phyloP scores from a whole-genome alignment of 64 coral and sea anemone genomes.

The Stichodactyla mertensii region DNA sequence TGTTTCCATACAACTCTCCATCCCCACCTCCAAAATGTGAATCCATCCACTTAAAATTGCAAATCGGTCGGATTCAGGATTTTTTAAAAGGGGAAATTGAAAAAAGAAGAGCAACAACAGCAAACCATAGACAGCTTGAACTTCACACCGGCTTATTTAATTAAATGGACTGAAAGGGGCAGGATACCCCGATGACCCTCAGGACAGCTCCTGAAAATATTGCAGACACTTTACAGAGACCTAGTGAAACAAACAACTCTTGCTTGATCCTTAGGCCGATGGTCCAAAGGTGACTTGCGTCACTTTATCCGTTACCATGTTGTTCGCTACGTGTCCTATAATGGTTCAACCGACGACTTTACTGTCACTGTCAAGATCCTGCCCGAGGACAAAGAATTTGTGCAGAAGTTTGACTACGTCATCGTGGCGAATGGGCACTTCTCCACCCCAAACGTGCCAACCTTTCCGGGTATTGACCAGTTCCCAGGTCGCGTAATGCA shows the following conservation, averaged over 20 bases:
- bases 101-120: too few relatives aligned
- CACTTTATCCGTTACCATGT: slow-evolving; percentile 36
- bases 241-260: neutral
- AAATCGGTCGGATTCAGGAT: too few relatives aligned
- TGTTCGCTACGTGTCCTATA: slow-evolving; percentile 52
- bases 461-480: slow-evolving; percentile 38
- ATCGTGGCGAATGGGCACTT: slow-evolving; percentile 48
- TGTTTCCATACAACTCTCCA: too few relatives aligned
- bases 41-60: too few relatives aligned
- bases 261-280: slow-evolving; percentile 34
- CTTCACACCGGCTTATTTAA: too few relatives aligned
- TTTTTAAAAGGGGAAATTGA: too few relatives aligned
- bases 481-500: slow-evolving; percentile 52
- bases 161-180: too few relatives aligned
- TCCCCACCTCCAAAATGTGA: too few relatives aligned
- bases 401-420: slow-evolving; percentile 44
- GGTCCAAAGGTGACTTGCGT: slow-evolving; percentile 34
- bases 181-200: too few relatives aligned
- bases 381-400: slow-evolving; percentile 26
- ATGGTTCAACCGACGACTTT: slow-evolving; percentile 35
- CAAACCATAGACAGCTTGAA: too few relatives aligned
- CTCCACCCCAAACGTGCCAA: slow-evolving; percentile 38
- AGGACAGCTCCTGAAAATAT: too few relatives aligned
- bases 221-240: neutral
- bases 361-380: slow-evolving; percentile 43